Percentiles rank a stretch among this genome's conserved stretches.
Conservation (phyloP, 2,113 vertebrate genomes). For the Dissostichus mawsoni region DNA sequence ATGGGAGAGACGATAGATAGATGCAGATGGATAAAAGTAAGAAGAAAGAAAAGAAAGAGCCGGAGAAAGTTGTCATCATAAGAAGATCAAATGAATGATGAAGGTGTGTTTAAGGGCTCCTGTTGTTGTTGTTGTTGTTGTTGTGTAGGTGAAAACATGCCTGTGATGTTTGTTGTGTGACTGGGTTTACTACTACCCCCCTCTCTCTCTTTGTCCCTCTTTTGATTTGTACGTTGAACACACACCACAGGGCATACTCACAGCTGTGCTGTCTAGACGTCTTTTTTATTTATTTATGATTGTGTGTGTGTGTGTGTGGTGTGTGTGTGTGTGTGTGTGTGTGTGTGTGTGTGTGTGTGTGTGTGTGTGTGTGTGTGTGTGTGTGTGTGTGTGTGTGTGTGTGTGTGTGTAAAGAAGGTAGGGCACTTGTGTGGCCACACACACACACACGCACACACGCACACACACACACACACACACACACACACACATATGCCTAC, state of each 20-base stretch:
- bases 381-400: neutral
- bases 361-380: neutral
- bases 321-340: slow-evolving; percentile 1
- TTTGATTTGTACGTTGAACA: slow-evolving; percentile 61
- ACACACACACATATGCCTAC: neutral
- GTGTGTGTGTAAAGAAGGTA: neutral
- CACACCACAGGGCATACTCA: slow-evolving; percentile 57
- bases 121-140: neutral
- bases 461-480: neutral
- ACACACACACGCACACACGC: neutral
- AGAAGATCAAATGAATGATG: neutral
- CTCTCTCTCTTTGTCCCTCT: neutral
- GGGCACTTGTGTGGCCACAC: neutral
- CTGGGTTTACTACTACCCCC: neutral
- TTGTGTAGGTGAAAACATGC: neutral
- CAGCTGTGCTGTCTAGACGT: slow-evolving; percentile 64
- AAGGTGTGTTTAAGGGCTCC: neutral
- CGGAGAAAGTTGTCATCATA: neutral
- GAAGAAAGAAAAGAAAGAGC: neutral
- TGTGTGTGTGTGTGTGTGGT: slow-evolving; percentile 17
- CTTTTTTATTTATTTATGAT: slow-evolving; percentile 48
- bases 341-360: slow-evolving; percentile 7
- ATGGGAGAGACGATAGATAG: neutral
- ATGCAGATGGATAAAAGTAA: neutral
- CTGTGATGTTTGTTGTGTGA: slow-evolving; percentile 13